Base-by-base conservation (phyloP, 1,140 invertebrate species). In the Himalopsyche phryganea region DNA sequence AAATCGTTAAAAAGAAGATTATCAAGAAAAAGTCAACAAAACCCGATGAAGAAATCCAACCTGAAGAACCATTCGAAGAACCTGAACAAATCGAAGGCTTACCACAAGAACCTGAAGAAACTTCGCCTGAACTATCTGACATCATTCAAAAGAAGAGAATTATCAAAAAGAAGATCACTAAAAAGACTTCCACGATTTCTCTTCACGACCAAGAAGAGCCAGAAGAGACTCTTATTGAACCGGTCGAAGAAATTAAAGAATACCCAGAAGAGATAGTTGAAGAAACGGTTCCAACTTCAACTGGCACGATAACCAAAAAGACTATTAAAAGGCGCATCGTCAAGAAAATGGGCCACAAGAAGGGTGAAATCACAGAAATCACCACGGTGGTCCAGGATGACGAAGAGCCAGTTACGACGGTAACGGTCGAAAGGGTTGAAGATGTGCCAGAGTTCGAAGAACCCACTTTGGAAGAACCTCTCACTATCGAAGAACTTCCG, bases 381-480 rank as follows among this genome's bases (percentile, higher is more conserved):
- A 63, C 61, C 17, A 72, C 68, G 0, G 61, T 70, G 17, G 66
- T 71, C 58, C 60, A 70, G 58, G 69, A 66, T 48, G 66, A 67
- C 23, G 66, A 74, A 64, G 56, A 61, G 47, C 67, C 69, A 23
- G 59, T 72, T 51, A 69, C 68, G 23, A 68, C 69, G 28, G 65
- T 68, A 5, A 36, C 46, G 53, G 20, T 47, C 17, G 53, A 65
- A 50, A 50, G 28, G 3, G 23, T 14, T 66, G 60, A 49, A 66
- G 61, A 17, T 40, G 63, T 35, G 33, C 32, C 14, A 38, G 56
- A 11, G 48, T 9, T 66, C 66, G 6, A 52, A 68, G 35, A 40
- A 66, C 44, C 36, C 7, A 52, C 65, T 6, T 60, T 72, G 2
- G 68, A 75, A 42, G 73, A 78, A 66, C 36, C 67, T 15, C 76